Percentiles rank a stretch among this genome's conserved stretches.
phyloP scores from a whole-genome alignment of 2,888 invertebrate genomes.

The Sceliomorpha sp. region DNA sequence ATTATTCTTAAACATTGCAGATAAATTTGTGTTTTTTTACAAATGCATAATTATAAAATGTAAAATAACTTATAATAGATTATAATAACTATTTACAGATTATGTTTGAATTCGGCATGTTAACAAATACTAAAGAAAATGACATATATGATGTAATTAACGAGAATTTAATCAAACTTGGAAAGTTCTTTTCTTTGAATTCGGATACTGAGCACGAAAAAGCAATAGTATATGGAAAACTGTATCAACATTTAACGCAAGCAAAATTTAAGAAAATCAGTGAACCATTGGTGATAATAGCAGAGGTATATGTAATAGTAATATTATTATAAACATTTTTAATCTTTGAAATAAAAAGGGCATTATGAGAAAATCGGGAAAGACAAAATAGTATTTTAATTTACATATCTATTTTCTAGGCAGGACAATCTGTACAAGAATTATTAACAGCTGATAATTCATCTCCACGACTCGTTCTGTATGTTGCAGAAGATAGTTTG shows the following conservation, averaged over 20 bases:
- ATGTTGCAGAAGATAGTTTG: constrained; percentile 9
- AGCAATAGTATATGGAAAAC: background rate
- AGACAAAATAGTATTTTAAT: background rate
- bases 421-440: constrained; percentile 5
- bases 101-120: background rate
- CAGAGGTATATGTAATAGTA: background rate
- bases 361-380: no score
- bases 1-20: no score
- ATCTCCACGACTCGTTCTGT: constrained; percentile 20
- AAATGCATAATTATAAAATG: no score
- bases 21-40: no score
- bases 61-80: no score
- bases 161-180: background rate
- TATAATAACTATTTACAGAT: background rate
- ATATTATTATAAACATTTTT: no score
- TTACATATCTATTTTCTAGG: constrained; percentile 11
- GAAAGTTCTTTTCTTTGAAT: background rate
- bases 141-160: background rate
- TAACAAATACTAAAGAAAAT: background rate
- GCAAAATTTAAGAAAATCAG: background rate
- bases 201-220: background rate
- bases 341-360: no score
- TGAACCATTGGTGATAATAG: background rate
- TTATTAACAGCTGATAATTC: background rate
- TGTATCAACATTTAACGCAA: background rate